Conservation (phyloP, 2,113 vertebrate species). For the Nicator chloris region DNA sequence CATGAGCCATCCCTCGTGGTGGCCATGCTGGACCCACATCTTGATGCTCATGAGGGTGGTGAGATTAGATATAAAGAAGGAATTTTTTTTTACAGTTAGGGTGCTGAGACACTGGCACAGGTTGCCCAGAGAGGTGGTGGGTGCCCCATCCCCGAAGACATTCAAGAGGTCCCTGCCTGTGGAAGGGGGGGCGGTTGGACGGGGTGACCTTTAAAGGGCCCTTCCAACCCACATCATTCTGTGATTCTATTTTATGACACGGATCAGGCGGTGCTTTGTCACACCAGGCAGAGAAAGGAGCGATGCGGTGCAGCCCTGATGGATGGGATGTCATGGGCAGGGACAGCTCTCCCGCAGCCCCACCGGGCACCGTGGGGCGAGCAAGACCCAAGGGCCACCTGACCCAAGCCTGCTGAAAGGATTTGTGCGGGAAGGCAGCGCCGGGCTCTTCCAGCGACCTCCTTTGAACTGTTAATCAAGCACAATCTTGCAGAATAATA, state of each 20-base stretch:
- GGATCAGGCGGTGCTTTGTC: neutral
- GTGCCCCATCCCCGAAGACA: too few species aligned
- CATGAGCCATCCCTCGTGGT: neutral
- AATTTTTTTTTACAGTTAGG: neutral
- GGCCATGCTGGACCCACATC: neutral
- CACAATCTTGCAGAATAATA: slow-evolving; percentile 76
- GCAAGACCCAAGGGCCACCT: neutral
- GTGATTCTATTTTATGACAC: neutral
- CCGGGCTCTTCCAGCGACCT: slow-evolving; percentile 41
- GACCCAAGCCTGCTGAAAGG: slow-evolving; percentile 15
- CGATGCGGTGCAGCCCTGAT: neutral
- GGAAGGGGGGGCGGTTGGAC: neutral
- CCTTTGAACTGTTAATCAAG: slow-evolving; percentile 79
- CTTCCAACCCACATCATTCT: neutral
- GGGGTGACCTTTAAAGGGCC: neutral
- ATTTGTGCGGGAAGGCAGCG: neutral
- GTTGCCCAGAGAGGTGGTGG: neutral
- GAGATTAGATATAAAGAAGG: neutral
- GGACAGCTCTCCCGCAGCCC: neutral
- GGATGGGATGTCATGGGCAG: neutral
- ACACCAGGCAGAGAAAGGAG: neutral
- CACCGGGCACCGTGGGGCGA: neutral
- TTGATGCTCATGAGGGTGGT: accelerated
- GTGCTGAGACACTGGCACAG: neutral
- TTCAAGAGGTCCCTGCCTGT: neutral